Base-by-base conservation (phyloP, 2,888 invertebrate genomes). In the Zygaena filipendulae region DNA sequence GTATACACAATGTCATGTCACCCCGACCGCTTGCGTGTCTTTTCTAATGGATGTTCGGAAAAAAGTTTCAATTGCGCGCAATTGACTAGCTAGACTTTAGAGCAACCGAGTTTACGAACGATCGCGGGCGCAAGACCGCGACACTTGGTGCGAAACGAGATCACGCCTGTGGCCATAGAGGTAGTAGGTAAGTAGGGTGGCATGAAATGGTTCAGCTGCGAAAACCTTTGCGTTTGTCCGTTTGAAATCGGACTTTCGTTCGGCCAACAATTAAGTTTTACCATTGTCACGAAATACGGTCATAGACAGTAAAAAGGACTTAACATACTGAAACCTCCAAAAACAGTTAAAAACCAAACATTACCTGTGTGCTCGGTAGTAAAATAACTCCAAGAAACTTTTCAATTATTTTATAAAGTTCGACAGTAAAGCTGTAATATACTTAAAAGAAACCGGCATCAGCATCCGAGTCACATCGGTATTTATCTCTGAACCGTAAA, bases 61-160 rank as follows among this genome's bases (percentile, higher is more conserved):
- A 75, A 75, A 74, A 71, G 58, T 47, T 58, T 58, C 67, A 64
- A 72, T 75, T 63, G 64, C 51, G 35, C 35, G 57, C 69, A 64
- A 70, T 68, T 68, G 71, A 70, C 60, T 62, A 60, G 55, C 55
- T n/a, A n/a, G n/a, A n/a, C n/a, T n/a, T n/a, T n/a, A n/a, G n/a
- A n/a, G 56, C 55, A 53, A 40, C 52, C 54, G 57, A 55, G 55
- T 56, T 48, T 51, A 52, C 58, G 55, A 52, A 52, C 55, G 54
- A 52, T 53, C 59, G 51, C 42, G 37, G 42, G 58, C 58, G 61
- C 70, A 69, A 69, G 71, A 70, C 56, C 58, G 51, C 40, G 43
- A 52, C 71, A 71, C 69, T 69, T 70, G 66, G 60, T 47, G 35
- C 37, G 31, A 59, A 50, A 47, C 35, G 41, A 52, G 49, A 56